Evolutionary conservation across 2,888 invertebrate species (phyloP).

Genomic region (Pyrrhosoma nymphula): DNA sequence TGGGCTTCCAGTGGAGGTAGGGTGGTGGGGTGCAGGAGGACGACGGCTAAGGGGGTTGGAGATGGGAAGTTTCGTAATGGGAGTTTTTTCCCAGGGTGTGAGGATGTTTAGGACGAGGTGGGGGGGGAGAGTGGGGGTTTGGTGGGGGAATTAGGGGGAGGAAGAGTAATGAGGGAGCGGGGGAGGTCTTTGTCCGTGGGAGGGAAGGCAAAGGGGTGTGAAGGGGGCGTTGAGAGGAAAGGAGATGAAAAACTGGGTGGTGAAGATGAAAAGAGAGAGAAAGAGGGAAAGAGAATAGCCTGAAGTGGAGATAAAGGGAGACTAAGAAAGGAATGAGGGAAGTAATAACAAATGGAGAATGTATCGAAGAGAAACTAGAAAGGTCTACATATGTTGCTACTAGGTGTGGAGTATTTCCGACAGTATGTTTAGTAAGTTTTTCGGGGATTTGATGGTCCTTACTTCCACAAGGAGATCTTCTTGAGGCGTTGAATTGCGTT

Average conservation of each 20-base stretch:
- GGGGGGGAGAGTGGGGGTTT: not conserved
- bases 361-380: not conserved
- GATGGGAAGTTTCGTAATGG: constrained; percentile 10
- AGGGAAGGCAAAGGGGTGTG: not conserved
- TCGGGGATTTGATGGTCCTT: no score
- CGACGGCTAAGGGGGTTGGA: not conserved
- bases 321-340: not conserved
- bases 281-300: not conserved
- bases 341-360: not conserved
- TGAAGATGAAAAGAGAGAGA: constrained; percentile 24
- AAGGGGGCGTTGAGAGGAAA: not conserved
- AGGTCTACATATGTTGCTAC: no score
- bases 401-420: no score
- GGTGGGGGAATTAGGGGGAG: not conserved
- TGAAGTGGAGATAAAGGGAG: not conserved
- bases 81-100: not conserved
- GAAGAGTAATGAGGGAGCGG: no score
- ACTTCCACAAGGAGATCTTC: no score
- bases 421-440: no score
- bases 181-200: no score
- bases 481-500: no score
- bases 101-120: not conserved
- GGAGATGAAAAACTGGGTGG: constrained; percentile 19
- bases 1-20: not conserved
- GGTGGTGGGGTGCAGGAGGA: not conserved